Evolutionary conservation across 2,888 invertebrate genomes (phyloP).

Genomic region (Drosophila infuscata): DNA sequence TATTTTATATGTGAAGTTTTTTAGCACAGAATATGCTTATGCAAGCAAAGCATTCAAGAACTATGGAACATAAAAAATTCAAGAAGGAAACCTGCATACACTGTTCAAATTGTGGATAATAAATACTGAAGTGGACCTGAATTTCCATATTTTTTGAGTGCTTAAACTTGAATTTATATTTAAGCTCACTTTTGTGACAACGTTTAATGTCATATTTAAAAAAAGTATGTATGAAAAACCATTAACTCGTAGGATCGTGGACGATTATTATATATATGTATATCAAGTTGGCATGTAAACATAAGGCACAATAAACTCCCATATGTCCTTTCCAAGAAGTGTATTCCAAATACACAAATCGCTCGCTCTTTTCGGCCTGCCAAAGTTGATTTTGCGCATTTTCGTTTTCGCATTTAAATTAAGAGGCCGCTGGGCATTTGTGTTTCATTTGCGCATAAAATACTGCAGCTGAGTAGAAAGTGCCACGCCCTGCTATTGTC

Average conservation of each 20-base stretch:
- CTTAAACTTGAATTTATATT: background rate
- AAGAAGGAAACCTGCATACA: background rate
- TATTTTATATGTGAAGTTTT: background rate
- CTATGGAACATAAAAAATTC: constrained; percentile 44
- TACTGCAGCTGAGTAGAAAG: constrained; percentile 52
- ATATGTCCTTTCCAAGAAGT: background rate
- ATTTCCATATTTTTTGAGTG: background rate
- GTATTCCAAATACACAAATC: constrained; percentile 9
- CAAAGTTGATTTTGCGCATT: constrained; percentile 30
- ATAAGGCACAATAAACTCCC: background rate
- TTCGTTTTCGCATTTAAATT: constrained; percentile 67
- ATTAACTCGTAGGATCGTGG: background rate
- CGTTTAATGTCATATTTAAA: too few relatives aligned
- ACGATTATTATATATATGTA: background rate
- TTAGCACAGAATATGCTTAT: constrained; percentile 58
- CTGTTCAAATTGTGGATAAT: background rate
- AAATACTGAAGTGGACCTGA: background rate
- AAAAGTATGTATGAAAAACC: background rate
- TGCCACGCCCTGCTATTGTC: constrained; percentile 15
- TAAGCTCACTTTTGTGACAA: too few relatives aligned
- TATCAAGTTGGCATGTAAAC: background rate
- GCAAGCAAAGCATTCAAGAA: constrained; percentile 58
- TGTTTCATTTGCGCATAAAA: constrained; percentile 74
- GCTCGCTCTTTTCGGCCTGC: constrained; percentile 9
- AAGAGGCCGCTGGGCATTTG: constrained; percentile 73